phyloP scores from a whole-genome alignment of 2,113 vertebrate species.

The Prionailurus viverrinus region DNA sequence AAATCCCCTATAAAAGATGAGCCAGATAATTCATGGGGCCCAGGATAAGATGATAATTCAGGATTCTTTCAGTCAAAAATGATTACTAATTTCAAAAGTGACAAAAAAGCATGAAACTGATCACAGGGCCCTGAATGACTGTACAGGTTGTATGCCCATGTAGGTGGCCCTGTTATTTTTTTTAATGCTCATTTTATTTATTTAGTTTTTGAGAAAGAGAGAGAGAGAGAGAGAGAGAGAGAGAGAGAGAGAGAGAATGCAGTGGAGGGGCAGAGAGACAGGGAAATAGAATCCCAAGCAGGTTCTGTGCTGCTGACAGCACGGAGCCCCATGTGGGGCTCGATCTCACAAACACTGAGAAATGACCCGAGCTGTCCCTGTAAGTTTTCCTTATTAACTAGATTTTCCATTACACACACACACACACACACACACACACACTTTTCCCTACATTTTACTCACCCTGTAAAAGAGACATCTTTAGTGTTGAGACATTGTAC shows the following conservation, averaged over 20 bases:
- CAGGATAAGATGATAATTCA: not conserved
- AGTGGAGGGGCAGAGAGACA: no score
- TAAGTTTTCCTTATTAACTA: not conserved
- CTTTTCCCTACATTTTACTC: not conserved
- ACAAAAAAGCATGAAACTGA: not conserved
- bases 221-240: no score
- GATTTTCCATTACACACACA: not conserved
- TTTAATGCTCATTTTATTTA: no score
- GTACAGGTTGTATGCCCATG: fast-evolving
- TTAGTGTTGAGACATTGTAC: not conserved
- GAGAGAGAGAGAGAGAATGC: no score
- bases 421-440: not conserved
- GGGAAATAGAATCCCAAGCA: no score
- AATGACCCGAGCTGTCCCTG: no score
- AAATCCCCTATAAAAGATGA: not conserved
- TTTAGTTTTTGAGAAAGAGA: no score
- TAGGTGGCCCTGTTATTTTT: not conserved
- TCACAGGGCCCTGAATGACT: not conserved
- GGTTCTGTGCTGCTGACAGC: no score
- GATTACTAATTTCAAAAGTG: not conserved
- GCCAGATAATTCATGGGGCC: not conserved
- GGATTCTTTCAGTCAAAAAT: not conserved
- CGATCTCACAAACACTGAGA: no score
- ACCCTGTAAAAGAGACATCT: not conserved
- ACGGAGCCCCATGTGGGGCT: no score